A percentile compares a stretch with the other conserved stretches of the same genome.
Evolutionary conservation across 2,888 invertebrate genomes (phyloP).

Genomic region (Yponomeuta cagnagella): DNA sequence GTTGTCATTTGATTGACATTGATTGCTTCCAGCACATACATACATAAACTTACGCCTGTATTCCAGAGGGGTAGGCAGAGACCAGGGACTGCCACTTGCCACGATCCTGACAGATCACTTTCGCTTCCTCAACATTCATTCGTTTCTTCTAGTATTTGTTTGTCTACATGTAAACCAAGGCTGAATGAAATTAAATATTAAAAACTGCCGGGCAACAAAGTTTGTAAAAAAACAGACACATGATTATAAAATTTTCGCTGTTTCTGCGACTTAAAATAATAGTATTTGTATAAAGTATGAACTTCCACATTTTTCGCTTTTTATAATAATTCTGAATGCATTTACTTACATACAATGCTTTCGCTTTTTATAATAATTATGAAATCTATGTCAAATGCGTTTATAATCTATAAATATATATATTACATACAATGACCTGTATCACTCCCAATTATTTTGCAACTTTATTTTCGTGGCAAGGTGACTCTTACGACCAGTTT

Average conservation of each 20-base stretch:
- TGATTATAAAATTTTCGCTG: neutral
- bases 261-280: neutral
- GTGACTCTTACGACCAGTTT: neutral
- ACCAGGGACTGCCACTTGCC: no score
- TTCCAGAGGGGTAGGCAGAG: no score
- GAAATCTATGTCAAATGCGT: neutral
- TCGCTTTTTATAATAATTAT: neutral
- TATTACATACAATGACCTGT: conserved; percentile 2
- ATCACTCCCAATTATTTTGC: conserved; percentile 4
- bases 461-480: neutral
- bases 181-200: neutral
- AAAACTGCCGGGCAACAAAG: neutral
- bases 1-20: no score
- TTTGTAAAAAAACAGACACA: neutral
- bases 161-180: no score
- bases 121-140: no score
- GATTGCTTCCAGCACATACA: no score
- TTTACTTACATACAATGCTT: neutral
- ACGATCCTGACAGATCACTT: no score
- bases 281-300: neutral
- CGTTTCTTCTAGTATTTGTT: no score
- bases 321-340: neutral
- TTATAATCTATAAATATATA: neutral
- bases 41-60: no score
- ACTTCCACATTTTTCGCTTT: neutral